Evolutionary conservation across 2,113 vertebrate species (phyloP).

Genomic region (Nicator chloris): DNA sequence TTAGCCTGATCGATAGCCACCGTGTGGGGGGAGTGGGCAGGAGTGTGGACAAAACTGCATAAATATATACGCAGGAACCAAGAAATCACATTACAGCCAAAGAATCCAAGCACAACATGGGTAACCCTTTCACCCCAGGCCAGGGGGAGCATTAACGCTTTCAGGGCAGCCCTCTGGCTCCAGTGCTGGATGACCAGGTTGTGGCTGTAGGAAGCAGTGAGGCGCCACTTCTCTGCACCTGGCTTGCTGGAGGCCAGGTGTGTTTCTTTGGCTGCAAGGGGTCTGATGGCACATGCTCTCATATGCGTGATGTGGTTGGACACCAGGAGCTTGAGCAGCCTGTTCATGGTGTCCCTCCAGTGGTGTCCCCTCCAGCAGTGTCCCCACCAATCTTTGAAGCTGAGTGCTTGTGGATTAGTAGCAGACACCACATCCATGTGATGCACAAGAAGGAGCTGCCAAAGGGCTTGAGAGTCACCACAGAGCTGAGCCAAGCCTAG

Average conservation of each 20-base stretch:
- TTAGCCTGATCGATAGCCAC: constrained; percentile 91
- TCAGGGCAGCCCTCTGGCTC: neutral
- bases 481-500: neutral
- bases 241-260: neutral
- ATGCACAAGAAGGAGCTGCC: neutral
- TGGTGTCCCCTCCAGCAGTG: neutral
- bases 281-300: neutral
- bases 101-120: constrained; percentile 87
- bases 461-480: neutral
- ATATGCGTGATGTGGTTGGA: neutral
- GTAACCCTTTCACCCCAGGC: constrained; percentile 91
- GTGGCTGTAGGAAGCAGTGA: neutral
- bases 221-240: neutral
- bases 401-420: neutral
- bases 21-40: constrained; percentile 56
- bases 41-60: constrained; percentile 93
- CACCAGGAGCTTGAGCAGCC: fast-evolving
- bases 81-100: constrained; percentile 93
- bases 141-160: constrained; percentile 51
- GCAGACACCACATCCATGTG: fast-evolving
- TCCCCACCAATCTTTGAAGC: neutral
- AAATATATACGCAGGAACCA: constrained; percentile 87
- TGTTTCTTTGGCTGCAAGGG: neutral
- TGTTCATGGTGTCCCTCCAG: neutral
- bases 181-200: neutral